These are phyloP conservation scores for Zoanthus sansibaricus DNA, from an alignment of 92 coral and sea anemone genomes.

Conservation along the genomic window DNA sequence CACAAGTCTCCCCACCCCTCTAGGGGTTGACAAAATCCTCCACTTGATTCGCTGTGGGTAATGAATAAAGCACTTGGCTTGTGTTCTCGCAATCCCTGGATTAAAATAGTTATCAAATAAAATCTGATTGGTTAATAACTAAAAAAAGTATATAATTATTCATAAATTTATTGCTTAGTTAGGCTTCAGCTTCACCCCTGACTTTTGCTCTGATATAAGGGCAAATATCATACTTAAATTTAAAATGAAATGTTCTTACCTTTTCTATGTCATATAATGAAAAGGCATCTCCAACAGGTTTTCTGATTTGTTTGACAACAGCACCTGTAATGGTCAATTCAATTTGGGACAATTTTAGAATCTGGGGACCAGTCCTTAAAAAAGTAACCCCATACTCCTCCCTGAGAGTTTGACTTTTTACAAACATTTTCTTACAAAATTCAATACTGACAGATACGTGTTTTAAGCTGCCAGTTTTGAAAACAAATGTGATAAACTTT, in stretches of 20 bases:
- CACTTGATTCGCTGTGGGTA: constrained; percentile 66
- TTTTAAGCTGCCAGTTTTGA: too few species aligned
- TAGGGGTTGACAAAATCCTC: constrained; percentile 61
- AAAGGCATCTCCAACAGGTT: constrained; percentile 40
- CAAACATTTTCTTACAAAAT: too few species aligned
- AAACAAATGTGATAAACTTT: too few species aligned
- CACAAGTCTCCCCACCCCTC: constrained; percentile 69
- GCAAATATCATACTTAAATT: background rate
- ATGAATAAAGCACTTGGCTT: constrained; percentile 60
- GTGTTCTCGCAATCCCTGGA: constrained; percentile 58
- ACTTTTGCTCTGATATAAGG: too few species aligned
- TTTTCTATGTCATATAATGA: background rate
- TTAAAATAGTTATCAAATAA: background rate
- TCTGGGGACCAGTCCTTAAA: too few species aligned
- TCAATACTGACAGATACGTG: too few species aligned
- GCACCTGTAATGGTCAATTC: constrained; percentile 1
- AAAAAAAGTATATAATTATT: too few species aligned
- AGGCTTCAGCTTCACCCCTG: too few species aligned
- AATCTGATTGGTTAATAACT: background rate
- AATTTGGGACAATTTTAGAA: background rate
- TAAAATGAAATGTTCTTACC: background rate
- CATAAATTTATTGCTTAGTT: too few species aligned
- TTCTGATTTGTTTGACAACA: constrained; percentile 34
- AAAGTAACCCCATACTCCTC: too few species aligned
- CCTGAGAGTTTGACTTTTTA: too few species aligned